Conservation (phyloP, 2,113 vertebrate species). For the Nestor notabilis region DNA sequence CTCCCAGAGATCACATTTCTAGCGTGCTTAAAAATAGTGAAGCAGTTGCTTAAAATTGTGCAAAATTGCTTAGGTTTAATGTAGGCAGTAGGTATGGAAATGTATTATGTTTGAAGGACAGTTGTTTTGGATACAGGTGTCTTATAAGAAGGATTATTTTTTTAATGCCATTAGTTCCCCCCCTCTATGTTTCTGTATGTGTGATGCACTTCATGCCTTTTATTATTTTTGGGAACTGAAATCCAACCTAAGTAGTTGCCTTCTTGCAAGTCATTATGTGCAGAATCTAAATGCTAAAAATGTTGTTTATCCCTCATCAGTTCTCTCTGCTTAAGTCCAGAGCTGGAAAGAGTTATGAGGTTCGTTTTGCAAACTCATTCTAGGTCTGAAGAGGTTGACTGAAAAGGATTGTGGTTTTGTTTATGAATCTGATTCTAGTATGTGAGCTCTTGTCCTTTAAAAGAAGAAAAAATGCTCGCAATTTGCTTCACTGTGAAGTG, state of each 20-base stretch:
- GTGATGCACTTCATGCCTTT: neutral
- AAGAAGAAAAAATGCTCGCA: neutral
- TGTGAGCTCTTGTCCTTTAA: neutral
- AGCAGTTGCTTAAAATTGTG: neutral
- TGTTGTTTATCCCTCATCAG: neutral
- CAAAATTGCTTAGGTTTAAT: neutral
- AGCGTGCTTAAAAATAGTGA: neutral
- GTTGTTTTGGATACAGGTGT: neutral
- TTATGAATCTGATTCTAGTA: neutral
- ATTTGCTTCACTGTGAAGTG: neutral
- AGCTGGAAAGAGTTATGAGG: neutral
- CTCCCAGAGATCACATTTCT: neutral
- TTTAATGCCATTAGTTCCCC: neutral
- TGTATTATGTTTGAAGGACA: neutral
- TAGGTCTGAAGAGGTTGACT: neutral
- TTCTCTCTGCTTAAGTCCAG: neutral
- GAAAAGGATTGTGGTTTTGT: neutral
- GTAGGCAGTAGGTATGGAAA: neutral
- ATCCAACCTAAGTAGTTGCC: neutral
- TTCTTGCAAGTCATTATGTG: neutral
- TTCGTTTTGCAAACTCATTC: neutral
- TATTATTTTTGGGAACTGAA: neutral
- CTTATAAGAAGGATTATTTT: neutral
- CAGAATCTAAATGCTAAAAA: neutral
- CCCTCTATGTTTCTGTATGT: neutral